phyloP scores from a whole-genome alignment of 1,140 invertebrate species.

The Diorhabda carinulata region DNA sequence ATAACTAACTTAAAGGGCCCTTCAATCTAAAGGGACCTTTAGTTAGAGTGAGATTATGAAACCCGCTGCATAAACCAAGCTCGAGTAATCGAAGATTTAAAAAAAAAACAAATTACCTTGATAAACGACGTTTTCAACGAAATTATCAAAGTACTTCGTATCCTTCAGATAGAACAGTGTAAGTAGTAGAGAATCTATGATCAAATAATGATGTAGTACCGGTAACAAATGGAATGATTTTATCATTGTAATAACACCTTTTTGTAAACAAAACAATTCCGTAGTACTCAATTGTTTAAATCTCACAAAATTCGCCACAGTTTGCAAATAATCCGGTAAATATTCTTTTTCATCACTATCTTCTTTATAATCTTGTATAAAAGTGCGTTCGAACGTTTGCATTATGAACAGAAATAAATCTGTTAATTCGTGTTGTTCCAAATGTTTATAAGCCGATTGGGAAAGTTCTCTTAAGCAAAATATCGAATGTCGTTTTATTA shows the following conservation, averaged over 20 bases:
- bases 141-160: slow-evolving; percentile 35
- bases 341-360: slow-evolving; percentile 33
- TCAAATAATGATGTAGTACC: slow-evolving; percentile 33
- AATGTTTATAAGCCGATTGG: slow-evolving; percentile 31
- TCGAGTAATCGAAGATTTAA: no score
- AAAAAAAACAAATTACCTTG: slow-evolving; percentile 38
- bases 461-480: slow-evolving; percentile 44
- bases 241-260: slow-evolving; percentile 44
- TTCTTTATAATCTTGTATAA: slow-evolving; percentile 35
- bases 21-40: no score
- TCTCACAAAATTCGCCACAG: slow-evolving; percentile 32
- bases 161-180: slow-evolving; percentile 46
- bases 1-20: no score
- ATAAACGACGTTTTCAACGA: slow-evolving; percentile 45
- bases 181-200: slow-evolving; percentile 43
- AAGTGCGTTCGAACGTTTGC: slow-evolving; percentile 42
- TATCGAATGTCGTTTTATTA: slow-evolving; percentile 42
- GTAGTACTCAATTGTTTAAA: slow-evolving; percentile 42
- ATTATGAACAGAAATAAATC: slow-evolving; percentile 40
- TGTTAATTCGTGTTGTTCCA: slow-evolving; percentile 31
- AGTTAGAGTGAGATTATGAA: no score
- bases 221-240: slow-evolving; percentile 51
- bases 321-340: slow-evolving; percentile 42
- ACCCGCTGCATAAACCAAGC: no score
- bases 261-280: slow-evolving; percentile 47